Base-by-base conservation (phyloP, 2,797 vertebrate species). In the Poeciliopsis paucimaculata region DNA sequence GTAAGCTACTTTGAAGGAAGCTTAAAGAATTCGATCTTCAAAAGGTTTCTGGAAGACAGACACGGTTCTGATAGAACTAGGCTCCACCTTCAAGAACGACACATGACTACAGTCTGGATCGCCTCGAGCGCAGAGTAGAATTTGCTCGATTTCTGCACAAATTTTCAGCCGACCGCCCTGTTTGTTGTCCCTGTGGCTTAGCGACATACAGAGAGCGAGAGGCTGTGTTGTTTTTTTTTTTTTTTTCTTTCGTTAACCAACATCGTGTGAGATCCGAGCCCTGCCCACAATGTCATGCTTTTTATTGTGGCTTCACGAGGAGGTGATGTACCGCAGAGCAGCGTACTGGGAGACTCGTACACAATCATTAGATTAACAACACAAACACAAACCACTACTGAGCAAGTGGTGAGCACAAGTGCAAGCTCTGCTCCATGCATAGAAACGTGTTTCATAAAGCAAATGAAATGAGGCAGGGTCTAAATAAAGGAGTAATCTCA, bases 221-320 rank as follows among this genome's bases (percentile, higher is more conserved):
- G 84, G 82, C 82, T 75, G 73, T 70, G 82, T 83, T 26, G 13
- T 26, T 43, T n/a, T 23, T 12, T 39, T 41, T 26, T 26, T 41
- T 26, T 11, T 28, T 15, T 71, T 7, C 18, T n/a, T 45, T n/a
- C 8, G 68, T 45, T 9, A 71, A 77, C 88, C 87, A 76, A 86
- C 92, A 20, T 90, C 88, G 84, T 94, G 93, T 85, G 93, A 89
- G 91, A 94, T 90, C 93, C 76, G 75, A 84, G 81, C 84, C 87
- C 84, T 85, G 81, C 90, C 91, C 86, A 85, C 90, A 89, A 92
- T 90, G 80, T 88, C 76, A 20, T 77, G 83, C 81, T 89, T 93
- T 89, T 93, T 89, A 73, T 83, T 91, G 90, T 76, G 92, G 90
- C 83, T 92, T 91, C 82, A 74, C 13, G 39, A 89, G 88, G 86